Base-by-base conservation (phyloP, 2,797 vertebrate species). In the Sardinella longiceps region DNA sequence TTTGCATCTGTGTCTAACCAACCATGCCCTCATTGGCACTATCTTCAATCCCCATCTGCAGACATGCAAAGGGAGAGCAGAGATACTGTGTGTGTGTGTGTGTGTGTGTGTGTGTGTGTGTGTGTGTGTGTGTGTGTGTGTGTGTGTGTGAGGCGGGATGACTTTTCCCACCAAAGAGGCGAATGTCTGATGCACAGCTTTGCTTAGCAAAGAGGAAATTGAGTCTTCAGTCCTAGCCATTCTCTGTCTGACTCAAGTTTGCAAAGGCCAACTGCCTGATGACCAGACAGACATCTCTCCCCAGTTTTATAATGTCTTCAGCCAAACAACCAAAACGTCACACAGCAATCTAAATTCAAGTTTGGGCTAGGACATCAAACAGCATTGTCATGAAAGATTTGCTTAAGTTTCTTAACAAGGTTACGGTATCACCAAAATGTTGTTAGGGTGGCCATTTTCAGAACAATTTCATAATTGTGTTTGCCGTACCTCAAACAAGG, bases 1-100 rank as follows among this genome's bases (percentile, higher is more conserved):
- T 43, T 77, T 77, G 37, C 70, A 77, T 39, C 66, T 74, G 66
- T 74, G 10, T 74, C 37, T 43, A 43, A 77, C 70, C 70, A 43
- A 43, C 37, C 37, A 23, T 77, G 33, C 70, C 18, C 70, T 37
- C 18, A 43, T 5, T 77, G 33, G 33, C 18, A 77, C 18, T 77
- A 37, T 39, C 18, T 18, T 77, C 37, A 37, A 77, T 9, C 70
- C 70, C 37, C 70, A 77, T 43, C 37, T 77, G 37, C 20, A 77
- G 33, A 77, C 20, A n/a, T 39, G 37, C 70, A 77, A 15, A 39
- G 33, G 12, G 28, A 18, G 30, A 74, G 66, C 18, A 37, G 10
- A 66, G 30, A 70, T 7, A 63, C 7, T 5, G 4, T 33, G 33
- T 37, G 28, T 23, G 18, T 20, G 56, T 58, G 56, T 58, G 7